Percentiles rank a stretch among this genome's conserved stretches.
Evolutionary conservation across 35 echinoderm and acorn worm genomes (phyloP).

Genomic region (Chiridota heheva): DNA sequence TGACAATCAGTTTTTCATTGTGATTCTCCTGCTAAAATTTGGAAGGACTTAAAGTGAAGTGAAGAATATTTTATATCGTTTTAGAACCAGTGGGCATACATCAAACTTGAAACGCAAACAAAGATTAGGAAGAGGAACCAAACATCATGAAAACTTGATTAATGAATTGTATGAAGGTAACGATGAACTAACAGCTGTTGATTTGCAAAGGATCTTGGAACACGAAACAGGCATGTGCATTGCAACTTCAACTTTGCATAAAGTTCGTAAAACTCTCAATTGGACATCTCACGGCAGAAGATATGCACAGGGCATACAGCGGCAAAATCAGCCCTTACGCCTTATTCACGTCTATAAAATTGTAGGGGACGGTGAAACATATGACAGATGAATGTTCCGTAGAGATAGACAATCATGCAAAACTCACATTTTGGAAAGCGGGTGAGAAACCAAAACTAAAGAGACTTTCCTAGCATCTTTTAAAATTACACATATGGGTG

Average conservation of each 20-base stretch:
- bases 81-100: not conserved
- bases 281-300: not conserved
- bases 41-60: no score
- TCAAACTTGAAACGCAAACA: conserved; percentile 14
- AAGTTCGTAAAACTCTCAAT: not conserved
- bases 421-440: not conserved
- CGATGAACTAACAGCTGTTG: not conserved
- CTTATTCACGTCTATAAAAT: not conserved
- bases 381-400: conserved; percentile 1
- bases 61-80: conserved; percentile 23
- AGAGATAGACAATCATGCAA: not conserved
- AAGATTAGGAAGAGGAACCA: not conserved
- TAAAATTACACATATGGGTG: conserved; percentile 29
- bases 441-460: conserved; percentile 10
- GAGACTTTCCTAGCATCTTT: conserved; percentile 23
- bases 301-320: conserved; percentile 10
- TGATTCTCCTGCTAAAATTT: no score
- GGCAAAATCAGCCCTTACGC: not conserved
- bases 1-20: no score
- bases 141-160: not conserved
- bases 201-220: not conserved
- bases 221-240: not conserved
- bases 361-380: not conserved
- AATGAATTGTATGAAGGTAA: conserved; percentile 16
- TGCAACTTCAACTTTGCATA: not conserved